phyloP scores from a whole-genome alignment of 2,797 vertebrate species.

The Labeo calbasu region DNA sequence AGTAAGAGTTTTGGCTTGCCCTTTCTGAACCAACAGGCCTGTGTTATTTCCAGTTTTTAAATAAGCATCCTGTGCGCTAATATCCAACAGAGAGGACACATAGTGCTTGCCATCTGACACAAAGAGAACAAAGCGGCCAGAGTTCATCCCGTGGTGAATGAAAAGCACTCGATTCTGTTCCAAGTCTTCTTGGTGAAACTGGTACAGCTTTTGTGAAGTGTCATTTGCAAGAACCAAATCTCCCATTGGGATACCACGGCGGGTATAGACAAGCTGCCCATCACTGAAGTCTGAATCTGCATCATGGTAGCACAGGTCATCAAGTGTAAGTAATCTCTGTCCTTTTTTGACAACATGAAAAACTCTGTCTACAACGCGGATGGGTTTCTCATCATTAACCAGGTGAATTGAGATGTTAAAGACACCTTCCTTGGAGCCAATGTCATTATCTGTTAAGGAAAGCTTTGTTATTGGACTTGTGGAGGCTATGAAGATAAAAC shows the following conservation, averaged over 20 bases:
- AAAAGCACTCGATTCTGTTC: conserved; percentile 84
- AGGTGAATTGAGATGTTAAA: conserved; percentile 84
- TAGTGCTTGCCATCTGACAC: conserved; percentile 90
- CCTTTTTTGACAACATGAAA: conserved; percentile 83
- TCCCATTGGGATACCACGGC: conserved; percentile 87
- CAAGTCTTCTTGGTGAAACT: conserved; percentile 87
- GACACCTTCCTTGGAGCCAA: conserved; percentile 74
- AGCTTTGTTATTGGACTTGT: conserved; percentile 67
- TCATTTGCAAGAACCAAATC: conserved; percentile 86
- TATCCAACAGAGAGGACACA: conserved; percentile 84
- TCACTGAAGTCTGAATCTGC: conserved; percentile 88
- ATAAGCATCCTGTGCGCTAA: conserved; percentile 85
- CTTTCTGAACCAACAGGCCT: conserved; percentile 86
- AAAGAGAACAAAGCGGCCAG: conserved; percentile 87
- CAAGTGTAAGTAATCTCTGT: conserved; percentile 82
- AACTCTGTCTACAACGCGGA: conserved; percentile 83
- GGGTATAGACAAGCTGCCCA: conserved; percentile 83
- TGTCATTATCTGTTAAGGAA: conserved; percentile 57
- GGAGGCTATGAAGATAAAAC: conserved; percentile 82
- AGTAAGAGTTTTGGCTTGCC: conserved; percentile 75
- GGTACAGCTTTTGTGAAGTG: conserved; percentile 83
- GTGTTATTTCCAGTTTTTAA: conserved; percentile 83
- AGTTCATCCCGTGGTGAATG: conserved; percentile 80
- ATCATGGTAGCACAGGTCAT: conserved; percentile 87
- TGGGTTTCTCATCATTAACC: conserved; percentile 89